A percentile compares a stretch with the other conserved stretches of the same genome.
Evolutionary conservation across 2,113 vertebrate genomes (phyloP).

Genomic region (Actinemys pallida): DNA sequence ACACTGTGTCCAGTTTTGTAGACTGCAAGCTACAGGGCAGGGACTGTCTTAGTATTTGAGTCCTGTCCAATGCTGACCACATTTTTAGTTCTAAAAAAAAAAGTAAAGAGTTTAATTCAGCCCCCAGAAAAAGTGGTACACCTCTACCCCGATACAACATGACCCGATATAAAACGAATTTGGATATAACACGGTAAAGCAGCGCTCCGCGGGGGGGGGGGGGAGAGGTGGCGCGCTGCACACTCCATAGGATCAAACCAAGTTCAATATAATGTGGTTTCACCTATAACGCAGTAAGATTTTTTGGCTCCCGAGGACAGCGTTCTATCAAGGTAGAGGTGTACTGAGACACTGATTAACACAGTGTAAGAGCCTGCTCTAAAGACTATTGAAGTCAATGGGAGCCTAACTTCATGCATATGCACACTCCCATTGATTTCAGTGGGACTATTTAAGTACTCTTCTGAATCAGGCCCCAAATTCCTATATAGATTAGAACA

Average conservation of each 20-base stretch:
- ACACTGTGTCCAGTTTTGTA: background rate
- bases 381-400: background rate
- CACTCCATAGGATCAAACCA: no score
- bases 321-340: no score
- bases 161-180: no score
- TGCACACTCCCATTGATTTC: background rate
- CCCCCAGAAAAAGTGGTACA: background rate
- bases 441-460: background rate
- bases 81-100: background rate
- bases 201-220: no score
- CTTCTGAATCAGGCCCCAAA: background rate
- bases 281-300: no score
- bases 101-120: background rate
- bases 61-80: background rate
- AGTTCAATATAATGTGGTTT: no score
- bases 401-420: background rate
- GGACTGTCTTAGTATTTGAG: background rate
- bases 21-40: background rate
- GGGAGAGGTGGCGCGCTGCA: no score
- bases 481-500: background rate
- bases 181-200: no score
- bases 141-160: no score
- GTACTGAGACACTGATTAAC: background rate
- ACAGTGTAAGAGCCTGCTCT: background rate
- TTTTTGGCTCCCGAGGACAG: no score